These are phyloP conservation scores for Catamblyrhynchus diadema DNA, from an alignment of 2,797 vertebrate genomes.

Conservation along the genomic window DNA sequence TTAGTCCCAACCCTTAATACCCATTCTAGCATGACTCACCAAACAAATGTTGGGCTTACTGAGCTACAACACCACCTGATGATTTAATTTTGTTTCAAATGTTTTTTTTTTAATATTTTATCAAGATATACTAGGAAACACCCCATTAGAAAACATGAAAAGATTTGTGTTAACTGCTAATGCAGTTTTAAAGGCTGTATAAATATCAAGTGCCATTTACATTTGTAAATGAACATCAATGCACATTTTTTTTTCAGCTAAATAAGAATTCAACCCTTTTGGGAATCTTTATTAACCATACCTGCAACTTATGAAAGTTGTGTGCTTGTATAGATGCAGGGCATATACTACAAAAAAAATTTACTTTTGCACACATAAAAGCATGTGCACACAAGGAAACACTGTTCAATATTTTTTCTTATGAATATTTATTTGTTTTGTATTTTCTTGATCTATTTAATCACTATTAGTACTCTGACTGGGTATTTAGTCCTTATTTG, in stretches of 20 bases:
- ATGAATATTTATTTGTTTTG: background rate
- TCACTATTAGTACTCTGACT: background rate
- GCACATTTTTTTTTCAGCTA: background rate
- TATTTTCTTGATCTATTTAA: background rate
- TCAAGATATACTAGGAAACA: background rate
- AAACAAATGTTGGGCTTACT: background rate
- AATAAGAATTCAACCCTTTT: background rate
- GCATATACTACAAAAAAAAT: background rate
- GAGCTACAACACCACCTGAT: background rate
- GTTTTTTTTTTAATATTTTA: background rate
- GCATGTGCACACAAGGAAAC: background rate
- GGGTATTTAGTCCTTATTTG: background rate
- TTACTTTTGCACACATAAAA: background rate
- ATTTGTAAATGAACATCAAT: background rate
- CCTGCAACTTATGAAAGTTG: background rate
- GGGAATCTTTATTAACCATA: background rate
- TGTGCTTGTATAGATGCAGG: background rate
- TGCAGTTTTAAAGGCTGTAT: background rate
- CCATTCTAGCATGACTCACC: background rate
- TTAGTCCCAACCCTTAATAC: background rate
- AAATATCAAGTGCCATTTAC: background rate
- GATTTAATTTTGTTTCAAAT: background rate
- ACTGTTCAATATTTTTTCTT: background rate
- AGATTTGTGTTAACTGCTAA: background rate
- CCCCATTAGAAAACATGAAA: background rate